Evolutionary conservation across 2,797 vertebrate genomes (phyloP), one percentile per base, ranked within the genome.

Genomic region (Cetoscarus ocellatus): DNA sequence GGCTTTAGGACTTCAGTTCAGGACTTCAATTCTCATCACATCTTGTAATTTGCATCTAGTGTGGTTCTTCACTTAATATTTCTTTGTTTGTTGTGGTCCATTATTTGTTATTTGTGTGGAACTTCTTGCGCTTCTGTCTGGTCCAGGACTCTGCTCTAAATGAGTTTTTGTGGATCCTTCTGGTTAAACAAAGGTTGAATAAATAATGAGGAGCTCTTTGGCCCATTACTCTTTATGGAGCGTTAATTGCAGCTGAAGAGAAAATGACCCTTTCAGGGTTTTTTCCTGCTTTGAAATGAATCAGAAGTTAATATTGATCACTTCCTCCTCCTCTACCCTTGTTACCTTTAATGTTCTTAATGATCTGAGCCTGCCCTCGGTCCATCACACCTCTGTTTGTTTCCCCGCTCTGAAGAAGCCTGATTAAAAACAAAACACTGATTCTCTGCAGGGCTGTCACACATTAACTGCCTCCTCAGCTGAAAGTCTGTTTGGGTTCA

Each of bases 391-490:
- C 15, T 61, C 43, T 7, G n/a, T 63, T 75, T 68, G 39, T 61
- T 54, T 73, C 45, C 73, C 5, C 36, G 3, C 39, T 65, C 55
- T 42, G 38, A 70, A 54, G 66, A 34, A 47, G 51, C 47, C 18
- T 45, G 38, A 48, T 39, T 43, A 43, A 34, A 59, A 75, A 67
- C 47, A 68, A 67, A 10, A 66, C 13, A 66, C 51, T 40, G 53
- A 70, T 57, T 50, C 61, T 67, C 43, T 62, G 54, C 54, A 73
- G 43, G 50, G 51, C 53, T 68, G 59, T 49, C 70, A 45, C 58
- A 67, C 15, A 42, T 71, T 76, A 84, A 65, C 53, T 81, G 66
- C 80, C 66, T 67, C 55, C 67, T 79, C 61, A 80, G 75, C 66
- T 58, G 27, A 83, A 77, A 53, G 78, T 35, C 72, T 75, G 62